Evolutionary conservation across 2,113 vertebrate genomes (phyloP).

Genomic region (Osmerus eperlanus): DNA sequence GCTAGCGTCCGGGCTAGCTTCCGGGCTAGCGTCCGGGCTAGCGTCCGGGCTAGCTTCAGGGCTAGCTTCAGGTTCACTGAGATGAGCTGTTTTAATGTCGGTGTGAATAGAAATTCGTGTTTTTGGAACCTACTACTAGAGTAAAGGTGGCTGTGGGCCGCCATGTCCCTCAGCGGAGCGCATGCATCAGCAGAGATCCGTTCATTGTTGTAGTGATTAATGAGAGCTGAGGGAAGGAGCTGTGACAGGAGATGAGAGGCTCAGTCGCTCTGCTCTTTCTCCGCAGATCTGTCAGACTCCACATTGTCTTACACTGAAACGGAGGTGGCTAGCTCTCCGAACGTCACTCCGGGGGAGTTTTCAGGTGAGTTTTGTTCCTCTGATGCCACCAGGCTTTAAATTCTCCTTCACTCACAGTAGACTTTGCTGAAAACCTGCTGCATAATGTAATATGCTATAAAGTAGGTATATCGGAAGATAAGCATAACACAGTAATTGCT

Average conservation of each 20-base stretch:
- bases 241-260: slow-evolving; percentile 1
- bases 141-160: neutral
- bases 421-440: neutral
- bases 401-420: neutral
- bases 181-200: neutral
- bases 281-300: slow-evolving; percentile 94
- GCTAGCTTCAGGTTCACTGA: too few relatives aligned
- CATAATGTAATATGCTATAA: too few relatives aligned
- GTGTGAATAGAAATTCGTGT: too few relatives aligned
- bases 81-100: too few relatives aligned
- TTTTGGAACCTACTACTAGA: neutral
- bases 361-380: slow-evolving; percentile 81
- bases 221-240: slow-evolving; percentile 1
- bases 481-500: too few relatives aligned
- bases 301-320: slow-evolving; percentile 99
- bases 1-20: too few relatives aligned
- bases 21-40: too few relatives aligned
- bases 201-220: slow-evolving; percentile 1
- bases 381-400: slow-evolving; percentile 3
- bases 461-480: too few relatives aligned
- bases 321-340: slow-evolving; percentile 90
- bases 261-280: slow-evolving; percentile 36
- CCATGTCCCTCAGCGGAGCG: neutral
- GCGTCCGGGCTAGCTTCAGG: too few relatives aligned
- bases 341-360: slow-evolving; percentile 87